A percentile compares a stretch with the other conserved stretches of the same genome.
These are phyloP conservation scores for Lophius americanus DNA, from an alignment of 2,797 vertebrate genomes.

Conservation along the genomic window DNA sequence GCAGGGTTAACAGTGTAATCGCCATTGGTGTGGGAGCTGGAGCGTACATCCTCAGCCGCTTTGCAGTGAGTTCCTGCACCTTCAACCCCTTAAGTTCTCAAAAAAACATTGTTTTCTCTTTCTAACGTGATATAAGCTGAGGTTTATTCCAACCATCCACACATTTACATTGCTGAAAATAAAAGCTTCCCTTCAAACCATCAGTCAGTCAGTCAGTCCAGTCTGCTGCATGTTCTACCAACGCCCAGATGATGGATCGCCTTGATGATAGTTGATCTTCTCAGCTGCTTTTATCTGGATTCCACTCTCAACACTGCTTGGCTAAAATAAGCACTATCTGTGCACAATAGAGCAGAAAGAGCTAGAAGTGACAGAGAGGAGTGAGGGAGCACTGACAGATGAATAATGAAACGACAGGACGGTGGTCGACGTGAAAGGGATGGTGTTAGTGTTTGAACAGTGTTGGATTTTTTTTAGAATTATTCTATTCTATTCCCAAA, in stretches of 20 bases:
- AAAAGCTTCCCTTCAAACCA: conserved; percentile 36
- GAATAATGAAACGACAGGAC: conserved; percentile 47
- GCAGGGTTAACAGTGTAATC: conserved; percentile 91
- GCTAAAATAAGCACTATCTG: conserved; percentile 57
- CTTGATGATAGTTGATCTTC: conserved; percentile 38
- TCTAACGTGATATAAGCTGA: conserved; percentile 28
- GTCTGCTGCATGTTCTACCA: conserved; percentile 21
- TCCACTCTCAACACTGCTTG: conserved; percentile 16
- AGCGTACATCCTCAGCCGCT: conserved; percentile 91
- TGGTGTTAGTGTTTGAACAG: conserved; percentile 20
- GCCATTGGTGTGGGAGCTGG: conserved; percentile 96
- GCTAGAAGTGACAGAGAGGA: conserved; percentile 36
- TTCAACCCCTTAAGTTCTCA: background rate
- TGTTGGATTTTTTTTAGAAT: conserved; percentile 30
- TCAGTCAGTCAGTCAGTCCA: conserved; percentile 11
- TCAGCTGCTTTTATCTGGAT: conserved; percentile 30
- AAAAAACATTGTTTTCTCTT: background rate
- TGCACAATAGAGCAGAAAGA: conserved; percentile 48
- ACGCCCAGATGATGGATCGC: conserved; percentile 53
- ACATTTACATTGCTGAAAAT: conserved; percentile 28
- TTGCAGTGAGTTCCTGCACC: conserved; percentile 87
- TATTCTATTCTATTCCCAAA: no score
- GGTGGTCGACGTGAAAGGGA: conserved; percentile 20
- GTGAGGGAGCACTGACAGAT: conserved; percentile 41
- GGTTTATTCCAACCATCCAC: conserved; percentile 35